Conservation (phyloP, 1,140 invertebrate genomes). For the Temnothorax longispinosus region DNA sequence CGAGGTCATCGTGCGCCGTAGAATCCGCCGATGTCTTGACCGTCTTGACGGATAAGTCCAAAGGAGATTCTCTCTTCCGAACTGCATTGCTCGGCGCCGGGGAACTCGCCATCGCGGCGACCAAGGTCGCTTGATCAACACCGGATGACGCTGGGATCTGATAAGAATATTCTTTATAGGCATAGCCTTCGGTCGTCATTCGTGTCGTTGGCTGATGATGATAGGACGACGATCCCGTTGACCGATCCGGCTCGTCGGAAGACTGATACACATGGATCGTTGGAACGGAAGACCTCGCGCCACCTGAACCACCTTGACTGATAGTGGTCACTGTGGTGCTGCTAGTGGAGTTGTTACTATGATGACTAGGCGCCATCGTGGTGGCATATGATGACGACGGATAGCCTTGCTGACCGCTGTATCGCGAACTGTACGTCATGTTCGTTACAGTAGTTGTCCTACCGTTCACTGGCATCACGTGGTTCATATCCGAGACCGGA, state of each 20-base stretch:
- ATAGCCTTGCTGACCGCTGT: slow-evolving; percentile 64
- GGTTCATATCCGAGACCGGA: slow-evolving; percentile 64
- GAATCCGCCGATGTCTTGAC: slow-evolving; percentile 94
- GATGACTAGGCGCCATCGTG: slow-evolving; percentile 82
- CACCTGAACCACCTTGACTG: slow-evolving; percentile 42
- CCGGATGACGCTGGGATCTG: slow-evolving; percentile 64
- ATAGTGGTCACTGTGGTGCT: slow-evolving; percentile 81
- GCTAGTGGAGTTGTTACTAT: slow-evolving; percentile 77
- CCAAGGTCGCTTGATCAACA: slow-evolving; percentile 46
- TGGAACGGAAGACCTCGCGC: slow-evolving; percentile 72
- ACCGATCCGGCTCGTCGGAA: slow-evolving; percentile 61
- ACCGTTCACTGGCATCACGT: slow-evolving; percentile 74
- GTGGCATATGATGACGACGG: slow-evolving; percentile 78
- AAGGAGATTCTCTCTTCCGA: slow-evolving; percentile 90
- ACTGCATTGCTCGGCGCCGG: slow-evolving; percentile 74
- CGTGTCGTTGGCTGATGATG: slow-evolving; percentile 46
- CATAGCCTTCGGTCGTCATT: slow-evolving; percentile 67
- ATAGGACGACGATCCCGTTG: slow-evolving; percentile 53
- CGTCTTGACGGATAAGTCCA: slow-evolving; percentile 94
- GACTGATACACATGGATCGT: slow-evolving; percentile 71
- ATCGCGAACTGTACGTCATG: slow-evolving; percentile 72
- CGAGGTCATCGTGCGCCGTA: slow-evolving; percentile 90
- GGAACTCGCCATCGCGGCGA: slow-evolving; percentile 37
- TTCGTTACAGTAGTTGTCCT: slow-evolving; percentile 72
- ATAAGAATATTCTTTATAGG: slow-evolving; percentile 78